Conservation (phyloP, 1,140 invertebrate species). For the Ceratitis capitata region DNA sequence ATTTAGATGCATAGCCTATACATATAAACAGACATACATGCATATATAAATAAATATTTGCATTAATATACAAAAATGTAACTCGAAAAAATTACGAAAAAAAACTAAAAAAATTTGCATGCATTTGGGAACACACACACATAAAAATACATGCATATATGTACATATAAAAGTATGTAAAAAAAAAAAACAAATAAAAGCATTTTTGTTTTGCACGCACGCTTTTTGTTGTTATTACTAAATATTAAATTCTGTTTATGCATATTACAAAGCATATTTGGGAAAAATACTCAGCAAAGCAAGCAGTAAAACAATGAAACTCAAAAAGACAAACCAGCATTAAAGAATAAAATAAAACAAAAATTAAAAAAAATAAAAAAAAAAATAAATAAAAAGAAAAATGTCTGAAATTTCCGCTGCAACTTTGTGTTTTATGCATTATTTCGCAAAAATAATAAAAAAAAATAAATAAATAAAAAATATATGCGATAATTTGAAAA, state of each 20-base stretch:
- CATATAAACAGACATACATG: too few species aligned
- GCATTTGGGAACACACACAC: background rate
- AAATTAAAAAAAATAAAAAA: background rate
- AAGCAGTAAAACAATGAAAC: too few species aligned
- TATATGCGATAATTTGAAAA: background rate
- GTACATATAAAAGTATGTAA: too few species aligned
- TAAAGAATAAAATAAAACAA: background rate
- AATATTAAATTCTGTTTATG: background rate
- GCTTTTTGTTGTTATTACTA: background rate
- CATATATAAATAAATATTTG: slow-evolving; percentile 34
- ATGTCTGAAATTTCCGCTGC: background rate
- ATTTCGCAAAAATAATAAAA: background rate
- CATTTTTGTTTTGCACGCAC: too few species aligned
- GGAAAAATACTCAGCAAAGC: too few species aligned
- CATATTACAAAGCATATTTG: background rate
- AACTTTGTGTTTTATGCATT: slow-evolving; percentile 9
- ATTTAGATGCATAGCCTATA: background rate
- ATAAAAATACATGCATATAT: too few species aligned
- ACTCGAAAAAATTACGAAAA: background rate
- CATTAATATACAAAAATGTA: background rate
- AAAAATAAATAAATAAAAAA: background rate
- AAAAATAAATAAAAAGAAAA: background rate
- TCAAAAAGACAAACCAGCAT: background rate
- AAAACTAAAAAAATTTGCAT: background rate
- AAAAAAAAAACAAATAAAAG: too few species aligned